phyloP scores from a whole-genome alignment of 2,888 invertebrate species.

The Drosophila neonasuta region DNA sequence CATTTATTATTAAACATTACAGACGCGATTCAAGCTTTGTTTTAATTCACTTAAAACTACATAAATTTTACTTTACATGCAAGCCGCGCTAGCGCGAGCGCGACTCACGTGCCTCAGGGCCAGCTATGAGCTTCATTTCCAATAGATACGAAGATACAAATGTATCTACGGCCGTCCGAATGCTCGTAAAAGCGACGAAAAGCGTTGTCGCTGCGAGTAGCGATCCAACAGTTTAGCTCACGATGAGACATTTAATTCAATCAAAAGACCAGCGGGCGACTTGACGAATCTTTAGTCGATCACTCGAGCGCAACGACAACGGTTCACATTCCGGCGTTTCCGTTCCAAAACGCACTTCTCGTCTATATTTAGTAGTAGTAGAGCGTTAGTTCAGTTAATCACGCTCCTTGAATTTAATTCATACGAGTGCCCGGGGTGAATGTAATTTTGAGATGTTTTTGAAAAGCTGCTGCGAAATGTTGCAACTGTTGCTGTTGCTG shows the following conservation, averaged over 20 bases:
- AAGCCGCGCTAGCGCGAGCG: constrained; percentile 25
- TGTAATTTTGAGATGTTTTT: constrained; percentile 41
- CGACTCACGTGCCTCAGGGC: constrained; percentile 66
- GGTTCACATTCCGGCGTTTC: constrained; percentile 50
- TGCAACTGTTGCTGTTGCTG: constrained; percentile 21
- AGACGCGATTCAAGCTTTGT: constrained; percentile 56
- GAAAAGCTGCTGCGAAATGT: constrained; percentile 23
- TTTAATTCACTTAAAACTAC: constrained; percentile 77
- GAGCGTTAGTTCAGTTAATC: constrained; percentile 14
- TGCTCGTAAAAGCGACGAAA: constrained; percentile 26
- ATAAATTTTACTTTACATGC: constrained; percentile 77
- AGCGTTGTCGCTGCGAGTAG: constrained; percentile 18
- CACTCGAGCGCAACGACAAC: constrained; percentile 59
- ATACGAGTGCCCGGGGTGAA: constrained; percentile 25
- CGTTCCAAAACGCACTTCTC: constrained; percentile 1
- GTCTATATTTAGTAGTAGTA: constrained; percentile 5
- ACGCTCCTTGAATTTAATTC: constrained; percentile 44
- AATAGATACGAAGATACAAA: constrained; percentile 58
- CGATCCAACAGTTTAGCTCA: constrained; percentile 44
- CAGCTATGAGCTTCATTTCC: constrained; percentile 40
- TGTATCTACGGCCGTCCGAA: constrained; percentile 38
- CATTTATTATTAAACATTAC: constrained; percentile 64
- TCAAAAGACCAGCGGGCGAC: constrained; percentile 58
- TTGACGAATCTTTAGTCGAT: constrained; percentile 67
- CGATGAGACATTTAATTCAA: constrained; percentile 66